Percentiles rank a stretch among this genome's conserved stretches.
These are phyloP conservation scores for Chelon labrosus DNA, from an alignment of 2,797 vertebrate genomes.

Conservation along the genomic window DNA sequence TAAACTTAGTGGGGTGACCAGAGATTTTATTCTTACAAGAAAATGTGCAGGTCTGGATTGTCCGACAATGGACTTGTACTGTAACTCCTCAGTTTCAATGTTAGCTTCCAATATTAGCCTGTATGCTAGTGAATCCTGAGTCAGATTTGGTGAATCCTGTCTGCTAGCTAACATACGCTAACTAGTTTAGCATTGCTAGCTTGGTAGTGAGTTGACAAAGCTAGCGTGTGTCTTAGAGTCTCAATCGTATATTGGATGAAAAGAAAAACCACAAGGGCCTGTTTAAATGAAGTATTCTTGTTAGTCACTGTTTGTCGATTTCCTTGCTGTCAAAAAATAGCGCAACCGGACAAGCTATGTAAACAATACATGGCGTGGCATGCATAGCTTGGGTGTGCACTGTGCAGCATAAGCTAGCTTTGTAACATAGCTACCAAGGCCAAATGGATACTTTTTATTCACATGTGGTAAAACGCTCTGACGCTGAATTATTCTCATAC, in stretches of 20 bases:
- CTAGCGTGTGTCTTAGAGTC: conserved; percentile 15
- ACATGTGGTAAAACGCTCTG: background rate
- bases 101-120: conserved; percentile 50
- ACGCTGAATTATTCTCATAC: conserved; percentile 13
- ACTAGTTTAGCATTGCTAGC: conserved; percentile 67
- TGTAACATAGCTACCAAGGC: conserved; percentile 47
- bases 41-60: conserved; percentile 8
- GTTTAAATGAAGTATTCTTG: background rate
- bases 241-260: background rate
- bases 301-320: conserved; percentile 12
- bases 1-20: background rate
- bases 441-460: conserved; percentile 19
- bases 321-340: conserved; percentile 50
- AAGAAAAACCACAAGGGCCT: background rate
- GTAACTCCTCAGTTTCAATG: conserved; percentile 1
- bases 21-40: background rate
- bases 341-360: conserved; percentile 75
- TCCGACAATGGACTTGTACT: conserved; percentile 29
- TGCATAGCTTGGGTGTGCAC: conserved; percentile 70
- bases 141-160: conserved; percentile 61
- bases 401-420: conserved; percentile 59
- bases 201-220: conserved; percentile 62
- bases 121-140: conserved; percentile 48
- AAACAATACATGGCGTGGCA: conserved; percentile 88
- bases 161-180: conserved; percentile 62